Evolutionary conservation across 2,113 vertebrate genomes (phyloP).

Genomic region (Marmota monax): DNA sequence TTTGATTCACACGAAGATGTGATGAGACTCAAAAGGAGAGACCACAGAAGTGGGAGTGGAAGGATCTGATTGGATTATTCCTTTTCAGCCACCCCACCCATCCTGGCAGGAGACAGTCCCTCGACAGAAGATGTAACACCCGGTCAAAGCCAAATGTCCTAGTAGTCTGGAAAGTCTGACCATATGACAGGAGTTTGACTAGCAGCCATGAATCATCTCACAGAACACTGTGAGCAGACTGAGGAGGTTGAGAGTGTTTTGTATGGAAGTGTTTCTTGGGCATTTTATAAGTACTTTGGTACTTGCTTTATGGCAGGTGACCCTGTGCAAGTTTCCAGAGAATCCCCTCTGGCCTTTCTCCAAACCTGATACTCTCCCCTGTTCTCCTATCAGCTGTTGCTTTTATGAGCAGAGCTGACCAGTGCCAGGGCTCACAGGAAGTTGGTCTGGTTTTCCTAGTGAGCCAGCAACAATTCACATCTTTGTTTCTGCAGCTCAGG

Average conservation of each 20-base stretch:
- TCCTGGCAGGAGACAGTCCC: constrained; percentile 66
- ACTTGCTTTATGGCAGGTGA: constrained; percentile 40
- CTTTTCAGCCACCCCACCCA: constrained; percentile 62
- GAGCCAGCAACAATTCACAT: neutral
- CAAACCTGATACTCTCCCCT: neutral
- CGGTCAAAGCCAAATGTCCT: constrained; percentile 40
- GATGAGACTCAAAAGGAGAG: constrained; percentile 23
- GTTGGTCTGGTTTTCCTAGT: neutral
- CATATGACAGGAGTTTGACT: constrained; percentile 55
- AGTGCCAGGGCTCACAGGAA: neutral
- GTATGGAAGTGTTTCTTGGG: neutral
- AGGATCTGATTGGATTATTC: neutral
- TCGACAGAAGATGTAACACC: constrained; percentile 49
- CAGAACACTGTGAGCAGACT: constrained; percentile 14
- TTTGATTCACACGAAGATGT: neutral
- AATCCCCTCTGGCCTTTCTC: constrained; percentile 2
- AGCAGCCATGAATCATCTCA: constrained; percentile 34
- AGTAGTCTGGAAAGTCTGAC: constrained; percentile 73
- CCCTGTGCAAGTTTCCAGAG: neutral
- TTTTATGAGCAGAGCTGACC: neutral
- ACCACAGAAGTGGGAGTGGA: neutral
- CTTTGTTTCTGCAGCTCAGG: constrained; percentile 10
- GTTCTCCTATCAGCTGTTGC: neutral
- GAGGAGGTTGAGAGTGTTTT: neutral
- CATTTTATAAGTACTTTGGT: neutral